phyloP scores from a whole-genome alignment of 1,140 invertebrate species.

The Thalassaphorura encarpata region DNA sequence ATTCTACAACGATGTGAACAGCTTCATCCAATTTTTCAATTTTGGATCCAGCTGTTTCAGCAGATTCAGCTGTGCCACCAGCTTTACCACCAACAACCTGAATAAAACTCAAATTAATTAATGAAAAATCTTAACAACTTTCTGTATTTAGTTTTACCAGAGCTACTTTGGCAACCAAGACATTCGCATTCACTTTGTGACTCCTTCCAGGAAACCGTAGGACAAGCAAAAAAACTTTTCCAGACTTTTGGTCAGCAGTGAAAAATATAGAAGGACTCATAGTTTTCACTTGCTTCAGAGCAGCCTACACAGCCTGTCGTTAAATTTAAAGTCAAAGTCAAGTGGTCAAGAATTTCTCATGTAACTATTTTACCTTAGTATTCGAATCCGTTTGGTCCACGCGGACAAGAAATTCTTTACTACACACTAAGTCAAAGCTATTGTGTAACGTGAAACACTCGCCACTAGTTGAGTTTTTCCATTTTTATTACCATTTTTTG shows the following conservation, averaged over 20 bases:
- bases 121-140: not conserved
- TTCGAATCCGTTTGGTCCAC: conserved; percentile 80
- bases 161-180: conserved; percentile 84
- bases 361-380: too few relatives aligned
- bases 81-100: conserved; percentile 78
- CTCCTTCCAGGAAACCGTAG: conserved; percentile 70
- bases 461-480: too few relatives aligned
- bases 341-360: too few relatives aligned
- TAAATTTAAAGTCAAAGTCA: too few relatives aligned
- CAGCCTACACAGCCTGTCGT: conserved; percentile 89
- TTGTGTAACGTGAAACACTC: too few relatives aligned
- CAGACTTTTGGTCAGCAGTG: conserved; percentile 72
- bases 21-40: conserved; percentile 58
- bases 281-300: conserved; percentile 82
- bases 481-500: too few relatives aligned
- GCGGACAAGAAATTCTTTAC: conserved; percentile 63
- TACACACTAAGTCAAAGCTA: conserved; percentile 51
- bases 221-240: conserved; percentile 86
- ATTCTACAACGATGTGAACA: conserved; percentile 62
- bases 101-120: not conserved
- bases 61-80: conserved; percentile 88
- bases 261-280: conserved; percentile 79
- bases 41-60: conserved; percentile 87
- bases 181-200: conserved; percentile 82
- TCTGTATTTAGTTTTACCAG: too few relatives aligned